A percentile compares a stretch with the other conserved stretches of the same genome.
These are phyloP conservation scores for Marmota monax DNA, from an alignment of 2,113 vertebrate genomes.

Conservation along the genomic window DNA sequence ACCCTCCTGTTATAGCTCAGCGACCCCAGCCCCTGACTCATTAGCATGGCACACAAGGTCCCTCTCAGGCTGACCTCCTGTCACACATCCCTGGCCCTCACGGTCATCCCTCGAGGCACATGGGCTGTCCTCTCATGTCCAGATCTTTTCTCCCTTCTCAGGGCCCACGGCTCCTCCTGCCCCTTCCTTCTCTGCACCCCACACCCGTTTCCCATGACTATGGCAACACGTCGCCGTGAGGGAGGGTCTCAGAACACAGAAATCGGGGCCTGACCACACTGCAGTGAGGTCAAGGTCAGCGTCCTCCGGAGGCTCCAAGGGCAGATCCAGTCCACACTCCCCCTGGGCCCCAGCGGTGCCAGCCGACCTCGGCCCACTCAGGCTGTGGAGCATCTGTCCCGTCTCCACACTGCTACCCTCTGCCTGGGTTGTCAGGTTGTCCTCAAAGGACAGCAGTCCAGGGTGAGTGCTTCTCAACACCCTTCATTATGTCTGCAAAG, in stretches of 20 bases:
- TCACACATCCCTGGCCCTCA: not conserved
- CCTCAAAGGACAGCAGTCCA: not conserved
- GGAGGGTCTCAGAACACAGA: not conserved
- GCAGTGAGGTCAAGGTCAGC: not conserved
- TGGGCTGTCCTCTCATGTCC: not conserved
- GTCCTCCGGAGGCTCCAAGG: not conserved
- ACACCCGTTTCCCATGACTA: not conserved
- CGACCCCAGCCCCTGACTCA: not conserved
- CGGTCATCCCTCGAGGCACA: fast-evolving
- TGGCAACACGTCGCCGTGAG: not conserved
- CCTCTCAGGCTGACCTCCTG: not conserved
- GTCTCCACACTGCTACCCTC: not conserved
- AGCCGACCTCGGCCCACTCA: fast-evolving
- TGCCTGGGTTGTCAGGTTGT: not conserved
- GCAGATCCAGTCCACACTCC: not conserved
- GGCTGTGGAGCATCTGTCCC: not conserved
- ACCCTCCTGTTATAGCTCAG: not conserved
- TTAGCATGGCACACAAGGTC: not conserved
- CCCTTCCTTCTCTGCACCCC: fast-evolving
- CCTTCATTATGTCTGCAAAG: not conserved
- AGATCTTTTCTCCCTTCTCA: not conserved
- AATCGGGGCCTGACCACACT: not conserved
- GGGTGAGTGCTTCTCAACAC: too few species aligned
- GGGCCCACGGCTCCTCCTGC: too few species aligned
- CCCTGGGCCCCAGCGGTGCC: not conserved